Percentiles rank a stretch among this genome's conserved stretches.
These are phyloP conservation scores for Drosophila simulans DNA, from an alignment of 1,140 invertebrate species.

Conservation along the genomic window DNA sequence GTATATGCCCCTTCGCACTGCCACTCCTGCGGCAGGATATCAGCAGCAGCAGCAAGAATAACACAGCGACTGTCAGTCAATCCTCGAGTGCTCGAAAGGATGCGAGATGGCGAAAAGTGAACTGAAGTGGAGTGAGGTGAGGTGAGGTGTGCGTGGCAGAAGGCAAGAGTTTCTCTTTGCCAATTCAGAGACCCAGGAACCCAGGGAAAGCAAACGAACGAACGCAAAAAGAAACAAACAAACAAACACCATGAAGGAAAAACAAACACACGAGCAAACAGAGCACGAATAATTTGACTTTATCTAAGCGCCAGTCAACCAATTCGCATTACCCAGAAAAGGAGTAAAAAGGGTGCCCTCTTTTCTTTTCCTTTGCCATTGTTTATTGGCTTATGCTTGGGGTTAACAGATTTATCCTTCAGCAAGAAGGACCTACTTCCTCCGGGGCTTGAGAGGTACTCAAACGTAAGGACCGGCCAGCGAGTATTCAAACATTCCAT, in stretches of 20 bases:
- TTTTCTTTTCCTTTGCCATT: background rate
- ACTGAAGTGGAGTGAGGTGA: background rate
- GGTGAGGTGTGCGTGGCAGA: constrained; percentile 17
- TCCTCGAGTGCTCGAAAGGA: constrained; percentile 23
- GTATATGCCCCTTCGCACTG: constrained; percentile 8
- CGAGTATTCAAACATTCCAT: no score
- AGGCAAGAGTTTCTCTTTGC: constrained; percentile 14
- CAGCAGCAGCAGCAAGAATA: constrained; percentile 5
- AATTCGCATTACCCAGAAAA: constrained; percentile 50
- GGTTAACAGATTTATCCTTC: background rate
- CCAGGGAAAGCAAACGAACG: constrained; percentile 8
- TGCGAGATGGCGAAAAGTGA: background rate
- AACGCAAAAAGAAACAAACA: constrained; percentile 20
- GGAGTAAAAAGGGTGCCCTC: constrained; percentile 1
- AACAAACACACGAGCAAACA: constrained; percentile 16
- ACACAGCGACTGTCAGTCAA: constrained; percentile 55
- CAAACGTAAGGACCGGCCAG: no score
- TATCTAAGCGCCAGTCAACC: constrained; percentile 66
- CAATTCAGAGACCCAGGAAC: constrained; percentile 13
- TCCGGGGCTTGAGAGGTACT: background rate
- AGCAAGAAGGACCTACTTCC: background rate
- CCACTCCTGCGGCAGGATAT: constrained; percentile 7
- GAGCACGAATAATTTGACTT: constrained; percentile 70
- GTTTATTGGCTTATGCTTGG: constrained; percentile 21
- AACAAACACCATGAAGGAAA: constrained; percentile 19